Evolutionary conservation across 2,888 invertebrate genomes (phyloP).

Genomic region (Rutpela maculata): DNA sequence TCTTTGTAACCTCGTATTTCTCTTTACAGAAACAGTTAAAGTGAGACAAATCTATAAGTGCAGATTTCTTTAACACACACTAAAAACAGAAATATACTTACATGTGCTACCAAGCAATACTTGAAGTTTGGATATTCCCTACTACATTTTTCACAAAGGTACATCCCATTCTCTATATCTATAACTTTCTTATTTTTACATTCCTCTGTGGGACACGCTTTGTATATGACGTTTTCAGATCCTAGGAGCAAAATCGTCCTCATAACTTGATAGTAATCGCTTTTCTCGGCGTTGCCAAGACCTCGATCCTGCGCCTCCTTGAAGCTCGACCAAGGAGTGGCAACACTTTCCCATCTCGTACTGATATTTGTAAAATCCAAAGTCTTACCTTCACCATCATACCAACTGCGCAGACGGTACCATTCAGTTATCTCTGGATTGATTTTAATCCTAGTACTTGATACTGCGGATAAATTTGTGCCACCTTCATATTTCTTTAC

Average conservation of each 20-base stretch:
- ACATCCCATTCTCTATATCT: conserved; percentile 91
- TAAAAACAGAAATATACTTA: conserved; percentile 76
- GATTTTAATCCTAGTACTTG: conserved; percentile 81
- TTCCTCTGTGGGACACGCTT: conserved; percentile 90
- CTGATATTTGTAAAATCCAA: conserved; percentile 81
- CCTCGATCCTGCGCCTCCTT: conserved; percentile 83
- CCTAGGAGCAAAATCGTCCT: conserved; percentile 87
- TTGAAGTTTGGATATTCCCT: conserved; percentile 89
- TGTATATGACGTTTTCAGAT: conserved; percentile 91
- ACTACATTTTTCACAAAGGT: conserved; percentile 96
- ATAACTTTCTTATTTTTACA: conserved; percentile 98
- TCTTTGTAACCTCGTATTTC: too few relatives aligned
- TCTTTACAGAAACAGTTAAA: too few relatives aligned
- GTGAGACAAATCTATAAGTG: too few relatives aligned
- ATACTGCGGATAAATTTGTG: conserved; percentile 79
- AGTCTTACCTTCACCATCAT: conserved; percentile 84
- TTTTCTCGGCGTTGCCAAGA: conserved; percentile 84
- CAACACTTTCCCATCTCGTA: conserved; percentile 67
- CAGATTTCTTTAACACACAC: conserved; percentile 34
- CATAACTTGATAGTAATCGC: conserved; percentile 88
- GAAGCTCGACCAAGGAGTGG: conserved; percentile 84
- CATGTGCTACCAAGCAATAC: conserved; percentile 87
- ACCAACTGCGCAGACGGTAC: conserved; percentile 93
- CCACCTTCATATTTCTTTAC: conserved; percentile 92
- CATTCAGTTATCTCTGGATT: conserved; percentile 95